Evolutionary conservation across 2,888 invertebrate genomes (phyloP), one percentile per base, ranked within the genome.

Genomic region (Galeopsomyia nigrocyanea): DNA sequence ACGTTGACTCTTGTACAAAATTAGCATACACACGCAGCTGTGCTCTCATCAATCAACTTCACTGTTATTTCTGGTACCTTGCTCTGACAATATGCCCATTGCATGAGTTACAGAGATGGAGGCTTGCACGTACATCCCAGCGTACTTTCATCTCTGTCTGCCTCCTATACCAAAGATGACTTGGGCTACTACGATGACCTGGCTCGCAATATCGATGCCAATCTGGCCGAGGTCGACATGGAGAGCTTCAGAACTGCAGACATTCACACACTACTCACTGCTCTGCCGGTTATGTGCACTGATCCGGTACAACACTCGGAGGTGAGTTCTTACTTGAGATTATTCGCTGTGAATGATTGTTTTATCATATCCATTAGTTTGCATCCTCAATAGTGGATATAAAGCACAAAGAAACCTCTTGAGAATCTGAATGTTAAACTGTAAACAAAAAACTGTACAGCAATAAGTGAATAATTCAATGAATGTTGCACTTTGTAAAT

Each of bases 161-260:
- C 93, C 80, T 93, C 94, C 3, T 94, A 95, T 85, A 93, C 93
- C 83, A 92, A 92, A 55, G 89, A 89, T 77, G 87, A 87, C 75
- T 82, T 90, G 76, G 88, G 88, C 70, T 93, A 94, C 82, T 95
- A 96, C 87, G 95, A 96, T 87, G 94, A 94, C 84, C 88, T 96
- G 82, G 92, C 95, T 51, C 91, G 94, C 84, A 95, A 96, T 86
- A 90, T 96, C 87, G 96, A 97, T 88, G 96, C 95, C 75, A 96
- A 96, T 87, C 90, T 97, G 82, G 97, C 97, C 55, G 95, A 97
- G 87, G 95, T 96, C 71, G 97, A 97, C 87, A 97, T 97, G 94
- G 96, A 97, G 87, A 95, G 95, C 86, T 96, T 96, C 88, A 91
- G 93, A 79, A 94, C 95, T 22, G 94, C 96, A 87, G 96, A 97